Percentiles rank a stretch among this genome's conserved stretches.
Conservation (phyloP, 2,113 vertebrate species). For the Saguinus midas region DNA sequence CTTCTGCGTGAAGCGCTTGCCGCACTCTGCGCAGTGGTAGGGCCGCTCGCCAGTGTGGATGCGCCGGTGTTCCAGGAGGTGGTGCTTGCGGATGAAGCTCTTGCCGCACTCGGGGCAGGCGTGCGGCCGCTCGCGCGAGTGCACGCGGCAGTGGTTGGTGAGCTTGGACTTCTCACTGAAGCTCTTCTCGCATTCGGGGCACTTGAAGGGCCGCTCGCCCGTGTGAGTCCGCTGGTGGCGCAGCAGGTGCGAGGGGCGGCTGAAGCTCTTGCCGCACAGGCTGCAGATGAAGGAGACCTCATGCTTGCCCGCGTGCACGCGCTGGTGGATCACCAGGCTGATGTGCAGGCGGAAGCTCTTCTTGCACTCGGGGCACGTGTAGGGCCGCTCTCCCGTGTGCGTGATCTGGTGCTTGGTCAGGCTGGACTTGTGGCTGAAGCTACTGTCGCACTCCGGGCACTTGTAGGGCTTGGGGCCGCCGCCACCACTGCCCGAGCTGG, state of each 20-base stretch:
- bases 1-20: conserved; percentile 88
- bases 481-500: conserved; percentile 55
- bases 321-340: conserved; percentile 88
- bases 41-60: conserved; percentile 88
- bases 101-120: conserved; percentile 87
- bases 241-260: conserved; percentile 86
- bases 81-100: conserved; percentile 87
- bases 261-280: conserved; percentile 88
- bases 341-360: conserved; percentile 88
- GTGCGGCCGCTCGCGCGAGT: conserved; percentile 87
- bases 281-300: conserved; percentile 88
- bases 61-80: conserved; percentile 87
- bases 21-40: conserved; percentile 87
- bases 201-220: conserved; percentile 86
- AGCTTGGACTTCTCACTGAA: conserved; percentile 88
- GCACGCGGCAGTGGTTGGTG: conserved; percentile 88
- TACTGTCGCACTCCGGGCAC: conserved; percentile 87
- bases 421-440: conserved; percentile 89
- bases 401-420: conserved; percentile 88
- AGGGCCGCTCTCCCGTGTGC: conserved; percentile 85
- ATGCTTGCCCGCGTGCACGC: conserved; percentile 85
- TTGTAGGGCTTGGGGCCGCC: conserved; percentile 81
- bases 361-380: conserved; percentile 86
- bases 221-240: conserved; percentile 88
- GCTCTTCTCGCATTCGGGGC: conserved; percentile 88